These are phyloP conservation scores for Synergus laeviventris DNA, from an alignment of 2,888 invertebrate species.

Conservation along the genomic window DNA sequence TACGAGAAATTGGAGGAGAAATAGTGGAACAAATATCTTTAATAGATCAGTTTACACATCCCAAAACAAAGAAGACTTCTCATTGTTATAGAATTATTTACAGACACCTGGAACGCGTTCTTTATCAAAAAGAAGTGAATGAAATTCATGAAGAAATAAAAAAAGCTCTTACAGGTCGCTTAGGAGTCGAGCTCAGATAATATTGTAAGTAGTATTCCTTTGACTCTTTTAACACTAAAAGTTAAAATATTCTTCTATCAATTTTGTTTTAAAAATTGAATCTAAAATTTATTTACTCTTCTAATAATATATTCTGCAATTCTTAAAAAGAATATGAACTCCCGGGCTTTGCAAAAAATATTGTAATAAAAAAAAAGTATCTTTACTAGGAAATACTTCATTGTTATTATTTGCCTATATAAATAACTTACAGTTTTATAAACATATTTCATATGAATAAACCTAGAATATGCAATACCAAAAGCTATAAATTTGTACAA, in stretches of 20 bases:
- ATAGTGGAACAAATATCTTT: slow-evolving; percentile 94
- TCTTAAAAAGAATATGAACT: background rate
- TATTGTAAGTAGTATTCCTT: background rate
- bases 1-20: slow-evolving; percentile 91
- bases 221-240: background rate
- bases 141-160: slow-evolving; percentile 87
- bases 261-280: slow-evolving; percentile 1
- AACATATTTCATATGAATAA: slow-evolving; percentile 33
- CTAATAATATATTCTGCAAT: background rate
- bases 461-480: slow-evolving; percentile 38
- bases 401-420: slow-evolving; percentile 31
- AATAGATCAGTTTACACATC: slow-evolving; percentile 91
- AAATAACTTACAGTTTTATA: slow-evolving; percentile 39
- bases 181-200: slow-evolving; percentile 51
- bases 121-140: slow-evolving; percentile 93
- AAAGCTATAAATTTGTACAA: slow-evolving; percentile 37
- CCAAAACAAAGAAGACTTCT: slow-evolving; percentile 88
- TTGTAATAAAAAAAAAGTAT: background rate
- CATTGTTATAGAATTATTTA: slow-evolving; percentile 96
- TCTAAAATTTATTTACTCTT: background rate
- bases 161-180: slow-evolving; percentile 74
- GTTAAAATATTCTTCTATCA: background rate
- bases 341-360: background rate
- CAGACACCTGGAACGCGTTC: slow-evolving; percentile 92
- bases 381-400: slow-evolving; percentile 34